A percentile compares a stretch with the other conserved stretches of the same genome.
Conservation (phyloP, 2,113 vertebrate genomes). For the Hyla sarda region DNA sequence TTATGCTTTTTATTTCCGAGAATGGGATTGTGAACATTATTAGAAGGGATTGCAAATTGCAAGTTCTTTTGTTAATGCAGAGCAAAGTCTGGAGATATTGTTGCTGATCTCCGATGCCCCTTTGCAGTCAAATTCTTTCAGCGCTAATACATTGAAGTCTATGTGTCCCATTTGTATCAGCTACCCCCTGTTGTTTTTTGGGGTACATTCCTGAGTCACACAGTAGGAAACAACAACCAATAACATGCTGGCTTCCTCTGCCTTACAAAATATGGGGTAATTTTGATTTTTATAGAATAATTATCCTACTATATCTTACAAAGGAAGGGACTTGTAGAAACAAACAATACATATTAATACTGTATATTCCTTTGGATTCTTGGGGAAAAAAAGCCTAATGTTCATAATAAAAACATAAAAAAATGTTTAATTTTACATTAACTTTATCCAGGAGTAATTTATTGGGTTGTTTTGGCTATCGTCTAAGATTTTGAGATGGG, state of each 20-base stretch:
- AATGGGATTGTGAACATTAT: slow-evolving; percentile 29
- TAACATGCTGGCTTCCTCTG: slow-evolving; percentile 37
- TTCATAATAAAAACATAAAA: slow-evolving; percentile 20
- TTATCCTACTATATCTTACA: slow-evolving; percentile 42
- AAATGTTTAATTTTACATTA: slow-evolving; percentile 30
- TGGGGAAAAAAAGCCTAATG: background rate
- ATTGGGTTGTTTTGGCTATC: background rate
- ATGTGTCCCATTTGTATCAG: slow-evolving; percentile 33
- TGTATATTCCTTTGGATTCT: background rate
- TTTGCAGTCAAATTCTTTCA: slow-evolving; percentile 23
- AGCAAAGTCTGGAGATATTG: background rate
- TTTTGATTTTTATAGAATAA: slow-evolving; percentile 44
- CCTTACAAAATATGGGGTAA: slow-evolving; percentile 44
- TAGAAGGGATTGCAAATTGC: background rate
- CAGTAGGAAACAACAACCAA: slow-evolving; percentile 41
- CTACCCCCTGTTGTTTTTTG: slow-evolving; percentile 43
- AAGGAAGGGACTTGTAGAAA: background rate
- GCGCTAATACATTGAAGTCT: slow-evolving; percentile 7
- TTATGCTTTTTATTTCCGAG: slow-evolving; percentile 30
- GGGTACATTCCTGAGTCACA: slow-evolving; percentile 44
- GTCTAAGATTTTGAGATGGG: background rate
- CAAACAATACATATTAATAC: slow-evolving; percentile 35
- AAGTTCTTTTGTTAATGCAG: slow-evolving; percentile 21
- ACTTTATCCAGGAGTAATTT: background rate
- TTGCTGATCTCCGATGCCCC: background rate